phyloP scores from a whole-genome alignment of 2,888 invertebrate genomes.

The Phalera bucephala region DNA sequence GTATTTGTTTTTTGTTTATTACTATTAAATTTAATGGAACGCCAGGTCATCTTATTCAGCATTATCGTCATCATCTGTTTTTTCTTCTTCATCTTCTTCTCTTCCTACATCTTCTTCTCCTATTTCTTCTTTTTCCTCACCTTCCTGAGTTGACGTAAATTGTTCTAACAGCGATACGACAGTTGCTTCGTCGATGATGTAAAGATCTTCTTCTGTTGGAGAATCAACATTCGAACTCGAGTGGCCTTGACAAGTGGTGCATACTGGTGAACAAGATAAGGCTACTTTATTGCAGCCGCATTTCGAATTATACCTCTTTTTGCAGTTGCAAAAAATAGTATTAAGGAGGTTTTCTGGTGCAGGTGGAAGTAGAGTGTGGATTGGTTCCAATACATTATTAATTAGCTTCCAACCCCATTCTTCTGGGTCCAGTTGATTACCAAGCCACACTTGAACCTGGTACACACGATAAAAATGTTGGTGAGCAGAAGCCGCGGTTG shows the following conservation, averaged over 20 bases:
- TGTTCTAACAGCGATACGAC: not conserved
- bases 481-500: constrained; percentile 12
- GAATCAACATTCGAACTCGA: constrained; percentile 15
- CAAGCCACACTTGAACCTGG: constrained; percentile 19
- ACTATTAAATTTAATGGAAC: no score
- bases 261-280: constrained; percentile 24
- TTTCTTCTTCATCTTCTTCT: no score
- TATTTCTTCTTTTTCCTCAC: constrained; percentile 2
- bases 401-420: constrained; percentile 13
- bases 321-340: constrained; percentile 25
- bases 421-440: constrained; percentile 2
- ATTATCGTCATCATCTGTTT: not conserved
- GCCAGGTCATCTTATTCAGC: no score
- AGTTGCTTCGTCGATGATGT: constrained; percentile 9
- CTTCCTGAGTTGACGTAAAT: not conserved
- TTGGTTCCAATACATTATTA: constrained; percentile 12
- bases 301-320: constrained; percentile 21
- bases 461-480: constrained; percentile 17
- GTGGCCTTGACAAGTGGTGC: constrained; percentile 20
- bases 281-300: constrained; percentile 23
- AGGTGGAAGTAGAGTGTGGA: constrained; percentile 19
- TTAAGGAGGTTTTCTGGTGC: constrained; percentile 24
- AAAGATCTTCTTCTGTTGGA: constrained; percentile 14
- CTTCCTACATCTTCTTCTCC: not conserved
- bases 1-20: no score